These are phyloP conservation scores for Grapholita molesta DNA, from an alignment of 1,140 invertebrate genomes.

Conservation along the genomic window DNA sequence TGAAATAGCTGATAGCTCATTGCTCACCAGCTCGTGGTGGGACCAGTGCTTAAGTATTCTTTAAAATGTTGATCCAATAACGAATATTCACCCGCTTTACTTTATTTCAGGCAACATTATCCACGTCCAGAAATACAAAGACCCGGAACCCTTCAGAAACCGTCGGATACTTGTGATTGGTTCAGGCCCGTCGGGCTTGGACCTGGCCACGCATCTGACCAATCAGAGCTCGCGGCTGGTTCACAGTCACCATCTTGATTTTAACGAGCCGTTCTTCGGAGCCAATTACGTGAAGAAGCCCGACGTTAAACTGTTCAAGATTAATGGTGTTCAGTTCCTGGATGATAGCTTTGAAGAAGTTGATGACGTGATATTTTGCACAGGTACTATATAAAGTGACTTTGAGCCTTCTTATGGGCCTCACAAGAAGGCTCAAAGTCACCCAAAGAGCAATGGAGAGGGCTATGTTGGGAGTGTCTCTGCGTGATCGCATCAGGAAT, in stretches of 20 bases:
- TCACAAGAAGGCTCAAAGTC: too few relatives aligned
- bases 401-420: too few relatives aligned
- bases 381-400: slow-evolving; percentile 75
- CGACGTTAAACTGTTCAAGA: slow-evolving; percentile 78
- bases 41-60: too few relatives aligned
- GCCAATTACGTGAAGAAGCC: slow-evolving; percentile 82
- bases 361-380: slow-evolving; percentile 88
- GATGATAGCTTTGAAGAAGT: slow-evolving; percentile 81
- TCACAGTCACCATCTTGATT: slow-evolving; percentile 81
- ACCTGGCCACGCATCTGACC: slow-evolving; percentile 88
- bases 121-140: slow-evolving; percentile 93
- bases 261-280: slow-evolving; percentile 80
- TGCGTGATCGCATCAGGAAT: too few relatives aligned
- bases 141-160: slow-evolving; percentile 81
- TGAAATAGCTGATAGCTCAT: too few relatives aligned
- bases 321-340: slow-evolving; percentile 79
- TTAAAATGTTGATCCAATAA: too few relatives aligned
- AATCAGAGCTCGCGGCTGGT: slow-evolving; percentile 81
- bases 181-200: slow-evolving; percentile 91
- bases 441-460: too few relatives aligned
- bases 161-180: slow-evolving; percentile 88
- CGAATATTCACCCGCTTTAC: too few relatives aligned
- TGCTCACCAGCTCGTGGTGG: too few relatives aligned
- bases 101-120: slow-evolving; percentile 69
- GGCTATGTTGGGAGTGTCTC: too few relatives aligned